Base-by-base conservation (phyloP, 2,113 vertebrate species). In the Ammodytes marinus region DNA sequence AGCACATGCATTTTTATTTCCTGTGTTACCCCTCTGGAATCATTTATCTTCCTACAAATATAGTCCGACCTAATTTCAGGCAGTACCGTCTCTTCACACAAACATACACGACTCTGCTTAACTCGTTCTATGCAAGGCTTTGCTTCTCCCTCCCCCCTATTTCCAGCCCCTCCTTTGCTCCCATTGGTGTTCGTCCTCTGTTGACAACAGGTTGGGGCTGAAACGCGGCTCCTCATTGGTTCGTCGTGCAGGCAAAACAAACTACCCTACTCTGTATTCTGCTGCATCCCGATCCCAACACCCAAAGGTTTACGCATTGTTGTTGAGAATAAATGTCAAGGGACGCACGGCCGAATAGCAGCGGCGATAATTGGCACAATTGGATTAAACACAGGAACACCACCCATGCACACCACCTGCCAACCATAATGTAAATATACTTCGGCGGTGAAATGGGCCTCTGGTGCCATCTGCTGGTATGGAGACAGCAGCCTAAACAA, bases 201-300 rank as follows among this genome's bases (percentile, higher is more conserved):
- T 57, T 87, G 63, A 85, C 72, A 84, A 77, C 72, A 75, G 80
- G 87, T 9, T 52, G 37, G 66, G 57, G 37, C 14, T 46, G 3
- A 35, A 74, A 45, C 7, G 49, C 37, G 52, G 13, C 53, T 75
- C 13, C 54, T 84, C 15, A 84, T 91, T 92, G 86, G 88, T 61
- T 40, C 15, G 40, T 52, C 43, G 0, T 2, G 1, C 2, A 1
- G 58, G 46, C 47, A 35, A 80, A 88, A 73, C 54, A 69, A 74
- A 37, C 27, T 5, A 10, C 42, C 27, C 27, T 27, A 27, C 27
- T 27, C 27, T 1, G 0, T 5, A 55, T 55, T 47, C 0, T n/a
- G 27, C 4, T 42, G 64, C 57, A 2, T 43, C 27, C 27, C 27
- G 27, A 27, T 27, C 27, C 27, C 27, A 27, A 27, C 27, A 27